phyloP scores from a whole-genome alignment of 2,888 invertebrate species.

The Pecten maximus region DNA sequence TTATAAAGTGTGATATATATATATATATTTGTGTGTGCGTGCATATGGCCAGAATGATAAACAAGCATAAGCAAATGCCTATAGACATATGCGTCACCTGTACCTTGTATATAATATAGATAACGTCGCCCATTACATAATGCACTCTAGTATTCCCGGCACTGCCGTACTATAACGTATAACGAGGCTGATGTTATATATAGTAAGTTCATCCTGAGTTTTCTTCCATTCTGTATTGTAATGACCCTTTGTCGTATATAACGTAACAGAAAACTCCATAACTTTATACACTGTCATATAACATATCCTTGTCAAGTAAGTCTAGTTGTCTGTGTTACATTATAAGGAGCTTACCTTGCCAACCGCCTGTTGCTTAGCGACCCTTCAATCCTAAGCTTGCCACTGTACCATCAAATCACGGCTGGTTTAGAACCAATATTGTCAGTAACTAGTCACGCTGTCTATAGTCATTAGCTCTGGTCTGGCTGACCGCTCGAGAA shows the following conservation, averaged over 20 bases:
- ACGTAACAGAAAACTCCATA: neutral
- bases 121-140: too few species aligned
- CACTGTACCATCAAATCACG: neutral
- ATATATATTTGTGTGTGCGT: too few species aligned
- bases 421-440: neutral
- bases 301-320: neutral
- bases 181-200: too few species aligned
- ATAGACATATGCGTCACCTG: too few species aligned
- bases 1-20: too few species aligned
- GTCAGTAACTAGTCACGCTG: neutral
- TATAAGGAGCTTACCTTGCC: constrained; percentile 23
- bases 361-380: constrained; percentile 35
- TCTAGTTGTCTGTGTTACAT: neutral
- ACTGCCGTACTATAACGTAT: too few species aligned
- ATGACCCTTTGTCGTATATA: neutral
- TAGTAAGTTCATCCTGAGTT: too few species aligned
- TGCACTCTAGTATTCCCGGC: too few species aligned
- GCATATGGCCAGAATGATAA: too few species aligned
- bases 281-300: neutral
- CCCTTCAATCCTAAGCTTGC: neutral
- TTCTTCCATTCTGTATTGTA: too few species aligned
- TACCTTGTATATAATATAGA: too few species aligned
- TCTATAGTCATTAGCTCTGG: neutral
- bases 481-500: neutral
- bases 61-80: too few species aligned